Base-by-base conservation (phyloP, 2,888 invertebrate genomes). In the Polydrusus pterygomalis region DNA sequence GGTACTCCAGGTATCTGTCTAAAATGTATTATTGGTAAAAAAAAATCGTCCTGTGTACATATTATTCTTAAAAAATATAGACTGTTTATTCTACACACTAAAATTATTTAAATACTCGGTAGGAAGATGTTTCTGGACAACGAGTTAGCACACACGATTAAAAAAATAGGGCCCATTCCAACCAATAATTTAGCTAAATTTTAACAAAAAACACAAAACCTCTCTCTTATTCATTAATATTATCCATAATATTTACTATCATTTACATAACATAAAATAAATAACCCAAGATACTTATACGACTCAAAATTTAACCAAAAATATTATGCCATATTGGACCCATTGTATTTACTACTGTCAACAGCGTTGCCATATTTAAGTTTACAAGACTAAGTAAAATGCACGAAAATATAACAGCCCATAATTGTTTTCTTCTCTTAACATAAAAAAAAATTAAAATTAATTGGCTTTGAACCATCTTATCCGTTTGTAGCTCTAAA, bases 61-160 rank as follows among this genome's bases (percentile, higher is more conserved):
- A 34, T 25, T 10, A 30, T 25, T 6, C 30, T 54, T 30, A 7
- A 54, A 54, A 54, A 80, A 78, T 75, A 38, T 38, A 62, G 49
- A 60, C 20, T 58, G 49, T 47, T 43, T 17, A 49, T 74, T 77
- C 77, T 77, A 78, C 77, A 73, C 62, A 75, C 77, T 76, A 78
- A 81, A 79, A 77, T 79, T 81, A 82, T 80, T 85, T 85, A 87
- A 88, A 88, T 88, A 87, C 88, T 88, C 86, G 86, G 85, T 87
- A 88, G 87, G 87, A 88, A 87, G 87, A 88, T 88, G 87, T 87
- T 83, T 77, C 70, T 45, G 73, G 82, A 81, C 79, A 80, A 77
- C 73, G 72, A 62, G 20, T 63, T 30, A 25, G 43, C 45, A 64
- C 45, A 64, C 43, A 77, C 17, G 15, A 10, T 15, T 25, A 0